These are phyloP conservation scores for Papilio demoleus DNA, from an alignment of 2,888 invertebrate genomes.

Conservation along the genomic window DNA sequence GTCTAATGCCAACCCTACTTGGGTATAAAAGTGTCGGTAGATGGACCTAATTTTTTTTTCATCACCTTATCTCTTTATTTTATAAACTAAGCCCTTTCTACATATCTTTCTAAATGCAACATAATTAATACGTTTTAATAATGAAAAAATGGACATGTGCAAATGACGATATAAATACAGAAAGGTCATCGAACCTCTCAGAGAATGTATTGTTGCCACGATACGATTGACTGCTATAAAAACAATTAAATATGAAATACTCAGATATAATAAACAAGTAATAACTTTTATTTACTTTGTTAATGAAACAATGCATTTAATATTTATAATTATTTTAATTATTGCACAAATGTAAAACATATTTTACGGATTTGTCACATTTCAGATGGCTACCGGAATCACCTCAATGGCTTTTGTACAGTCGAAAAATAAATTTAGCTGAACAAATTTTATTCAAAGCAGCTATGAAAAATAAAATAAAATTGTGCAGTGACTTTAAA, in stretches of 20 bases:
- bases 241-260: neutral
- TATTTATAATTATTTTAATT: neutral
- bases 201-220: constrained; percentile 8
- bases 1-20: too few relatives aligned
- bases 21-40: too few relatives aligned
- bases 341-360: too few relatives aligned
- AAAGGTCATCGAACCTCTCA: neutral
- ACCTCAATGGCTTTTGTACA: constrained; percentile 74
- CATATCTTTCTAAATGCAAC: too few relatives aligned
- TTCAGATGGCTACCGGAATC: constrained; percentile 73
- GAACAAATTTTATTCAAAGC: constrained; percentile 66
- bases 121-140: too few relatives aligned
- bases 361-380: constrained; percentile 31
- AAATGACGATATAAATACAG: constrained; percentile 6
- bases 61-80: neutral
- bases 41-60: too few relatives aligned
- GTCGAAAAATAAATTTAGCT: constrained; percentile 63
- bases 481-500: constrained; percentile 69
- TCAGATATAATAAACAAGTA: neutral
- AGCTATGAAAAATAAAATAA: constrained; percentile 63
- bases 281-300: neutral
- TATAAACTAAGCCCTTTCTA: too few relatives aligned
- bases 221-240: neutral
- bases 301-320: neutral
- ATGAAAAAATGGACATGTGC: neutral